Conservation (phyloP, 2,797 vertebrate genomes). For the Rhabdomys pumilio region DNA sequence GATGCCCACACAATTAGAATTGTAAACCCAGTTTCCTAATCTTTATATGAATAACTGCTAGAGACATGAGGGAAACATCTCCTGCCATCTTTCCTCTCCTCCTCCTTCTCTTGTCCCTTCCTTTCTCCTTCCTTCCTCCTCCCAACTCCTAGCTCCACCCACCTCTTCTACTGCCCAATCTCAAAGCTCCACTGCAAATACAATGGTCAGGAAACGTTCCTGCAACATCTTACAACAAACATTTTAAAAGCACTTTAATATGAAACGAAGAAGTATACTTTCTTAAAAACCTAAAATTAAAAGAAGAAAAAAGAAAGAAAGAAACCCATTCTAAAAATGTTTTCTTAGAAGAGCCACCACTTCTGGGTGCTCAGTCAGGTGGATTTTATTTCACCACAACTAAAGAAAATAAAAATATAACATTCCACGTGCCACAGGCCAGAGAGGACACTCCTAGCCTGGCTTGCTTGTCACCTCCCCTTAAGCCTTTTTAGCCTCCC, state of each 20-base stretch:
- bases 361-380: not conserved
- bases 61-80: too few relatives aligned
- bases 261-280: constrained; percentile 27
- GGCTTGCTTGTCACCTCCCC: not conserved
- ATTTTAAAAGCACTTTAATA: constrained; percentile 4
- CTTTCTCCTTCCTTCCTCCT: too few relatives aligned
- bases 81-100: too few relatives aligned
- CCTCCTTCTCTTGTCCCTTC: too few relatives aligned
- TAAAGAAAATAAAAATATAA: not conserved
- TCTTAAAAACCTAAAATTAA: constrained; percentile 14
- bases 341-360: not conserved
- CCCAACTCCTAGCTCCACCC: too few relatives aligned
- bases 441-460: not conserved
- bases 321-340: not conserved
- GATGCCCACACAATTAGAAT: too few relatives aligned
- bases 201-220: too few relatives aligned
- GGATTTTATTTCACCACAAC: not conserved
- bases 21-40: too few relatives aligned
- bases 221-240: not conserved
- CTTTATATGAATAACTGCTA: too few relatives aligned
- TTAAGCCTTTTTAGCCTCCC: not conserved
- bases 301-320: not conserved
- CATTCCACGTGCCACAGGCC: not conserved
- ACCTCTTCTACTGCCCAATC: too few relatives aligned
- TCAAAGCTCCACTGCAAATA: too few relatives aligned